These are phyloP conservation scores for Urocynchramus pylzowi DNA, from an alignment of 2,113 vertebrate species.

Conservation along the genomic window DNA sequence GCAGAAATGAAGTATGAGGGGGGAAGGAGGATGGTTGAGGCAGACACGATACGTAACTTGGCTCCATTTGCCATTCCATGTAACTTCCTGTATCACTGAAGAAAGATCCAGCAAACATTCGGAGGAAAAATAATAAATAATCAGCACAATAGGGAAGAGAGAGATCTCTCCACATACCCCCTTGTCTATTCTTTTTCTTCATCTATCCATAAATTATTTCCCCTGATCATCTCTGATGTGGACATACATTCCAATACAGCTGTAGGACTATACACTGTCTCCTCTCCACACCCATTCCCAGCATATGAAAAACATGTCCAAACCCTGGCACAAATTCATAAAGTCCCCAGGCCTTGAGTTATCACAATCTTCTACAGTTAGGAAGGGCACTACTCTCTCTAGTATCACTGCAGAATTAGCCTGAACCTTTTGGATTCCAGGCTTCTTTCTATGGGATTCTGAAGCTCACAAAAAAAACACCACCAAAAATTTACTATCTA, in stretches of 20 bases:
- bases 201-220: neutral
- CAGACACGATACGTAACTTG: neutral
- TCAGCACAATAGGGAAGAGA: neutral
- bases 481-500: neutral
- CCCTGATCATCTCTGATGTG: neutral
- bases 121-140: neutral
- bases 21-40: neutral
- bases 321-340: neutral
- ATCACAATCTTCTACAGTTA: neutral
- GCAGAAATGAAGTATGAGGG: neutral
- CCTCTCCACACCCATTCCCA: neutral
- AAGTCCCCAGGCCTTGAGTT: neutral
- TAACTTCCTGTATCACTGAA: neutral
- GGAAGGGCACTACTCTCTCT: neutral
- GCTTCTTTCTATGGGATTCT: neutral
- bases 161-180: neutral
- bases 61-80: neutral
- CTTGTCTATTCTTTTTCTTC: neutral
- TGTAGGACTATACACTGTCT: neutral
- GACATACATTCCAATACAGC: neutral
- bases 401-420: neutral
- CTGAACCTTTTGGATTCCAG: neutral
- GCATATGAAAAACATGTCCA: neutral
- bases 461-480: neutral
- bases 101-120: neutral